Evolutionary conservation across 1,140 invertebrate genomes (phyloP).

Genomic region (Apis florea): DNA sequence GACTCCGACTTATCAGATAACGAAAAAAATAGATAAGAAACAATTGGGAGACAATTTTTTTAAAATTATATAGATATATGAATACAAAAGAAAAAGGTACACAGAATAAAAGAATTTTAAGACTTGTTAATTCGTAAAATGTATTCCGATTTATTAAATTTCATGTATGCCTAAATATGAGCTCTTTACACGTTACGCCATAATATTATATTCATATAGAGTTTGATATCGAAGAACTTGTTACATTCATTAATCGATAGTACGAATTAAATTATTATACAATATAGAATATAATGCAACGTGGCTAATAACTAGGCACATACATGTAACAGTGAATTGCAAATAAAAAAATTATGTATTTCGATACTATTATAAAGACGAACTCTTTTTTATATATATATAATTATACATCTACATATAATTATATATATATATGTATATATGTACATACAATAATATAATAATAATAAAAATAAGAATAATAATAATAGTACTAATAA

Average conservation of each 20-base stretch:
- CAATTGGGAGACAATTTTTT: background rate
- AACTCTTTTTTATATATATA: conserved; percentile 46
- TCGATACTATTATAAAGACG: conserved; percentile 65
- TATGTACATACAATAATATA: conserved; percentile 52
- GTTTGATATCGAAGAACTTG: conserved; percentile 76
- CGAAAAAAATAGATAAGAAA: background rate
- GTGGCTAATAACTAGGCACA: conserved; percentile 78
- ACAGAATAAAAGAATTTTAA: background rate
- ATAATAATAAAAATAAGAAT: conserved; percentile 28
- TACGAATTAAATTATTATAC: conserved; percentile 79
- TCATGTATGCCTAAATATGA: conserved; percentile 80
- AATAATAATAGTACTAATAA: too few species aligned
- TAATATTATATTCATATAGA: conserved; percentile 73
- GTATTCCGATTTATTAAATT: conserved; percentile 81
- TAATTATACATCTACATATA: conserved; percentile 52
- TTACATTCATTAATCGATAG: conserved; percentile 74
- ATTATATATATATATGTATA: conserved; percentile 49
- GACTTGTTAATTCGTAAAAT: conserved; percentile 78
- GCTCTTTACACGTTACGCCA: conserved; percentile 77
- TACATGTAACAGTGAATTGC: conserved; percentile 78
- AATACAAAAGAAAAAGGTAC: background rate
- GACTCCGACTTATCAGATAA: background rate
- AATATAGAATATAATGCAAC: conserved; percentile 75
- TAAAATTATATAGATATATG: background rate
- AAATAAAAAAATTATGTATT: conserved; percentile 75